Evolutionary conservation across 1,140 invertebrate genomes (phyloP).

Genomic region (Aphaenogaster ashmeadi): DNA sequence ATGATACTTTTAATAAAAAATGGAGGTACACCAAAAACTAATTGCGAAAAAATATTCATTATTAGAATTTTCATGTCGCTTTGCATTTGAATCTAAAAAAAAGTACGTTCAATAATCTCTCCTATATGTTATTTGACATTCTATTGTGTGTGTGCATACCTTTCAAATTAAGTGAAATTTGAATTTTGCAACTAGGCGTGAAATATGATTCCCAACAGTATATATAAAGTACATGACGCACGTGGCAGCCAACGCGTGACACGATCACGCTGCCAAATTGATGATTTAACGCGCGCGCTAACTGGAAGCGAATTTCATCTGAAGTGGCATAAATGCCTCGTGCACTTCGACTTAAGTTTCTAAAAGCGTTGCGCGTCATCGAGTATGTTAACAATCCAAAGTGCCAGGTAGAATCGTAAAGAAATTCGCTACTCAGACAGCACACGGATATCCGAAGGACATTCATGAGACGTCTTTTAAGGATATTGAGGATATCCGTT

Average conservation of each 20-base stretch:
- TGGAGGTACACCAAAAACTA: not conserved
- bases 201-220: conserved; percentile 18
- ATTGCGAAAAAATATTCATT: not conserved
- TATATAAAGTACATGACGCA: conserved; percentile 8
- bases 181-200: not conserved
- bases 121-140: not conserved
- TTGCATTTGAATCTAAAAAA: not conserved
- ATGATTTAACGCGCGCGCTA: conserved; percentile 33
- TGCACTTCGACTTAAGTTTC: not conserved
- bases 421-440: not conserved
- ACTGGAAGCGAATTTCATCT: conserved; percentile 33
- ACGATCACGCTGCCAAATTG: conserved; percentile 28
- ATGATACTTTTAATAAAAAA: not conserved
- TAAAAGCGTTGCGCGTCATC: conserved; percentile 20
- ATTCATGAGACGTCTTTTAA: too few species aligned
- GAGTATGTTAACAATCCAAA: conserved; percentile 19
- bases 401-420: not conserved
- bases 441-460: too few species aligned
- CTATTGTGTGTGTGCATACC: too few species aligned
- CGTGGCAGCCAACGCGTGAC: not conserved
- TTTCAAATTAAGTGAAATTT: not conserved
- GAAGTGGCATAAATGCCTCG: conserved; percentile 10
- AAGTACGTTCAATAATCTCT: not conserved
- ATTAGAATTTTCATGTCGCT: not conserved
- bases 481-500: too few species aligned